Conservation (phyloP, 64 coral and sea anemone species). For the Porites australiensis region DNA sequence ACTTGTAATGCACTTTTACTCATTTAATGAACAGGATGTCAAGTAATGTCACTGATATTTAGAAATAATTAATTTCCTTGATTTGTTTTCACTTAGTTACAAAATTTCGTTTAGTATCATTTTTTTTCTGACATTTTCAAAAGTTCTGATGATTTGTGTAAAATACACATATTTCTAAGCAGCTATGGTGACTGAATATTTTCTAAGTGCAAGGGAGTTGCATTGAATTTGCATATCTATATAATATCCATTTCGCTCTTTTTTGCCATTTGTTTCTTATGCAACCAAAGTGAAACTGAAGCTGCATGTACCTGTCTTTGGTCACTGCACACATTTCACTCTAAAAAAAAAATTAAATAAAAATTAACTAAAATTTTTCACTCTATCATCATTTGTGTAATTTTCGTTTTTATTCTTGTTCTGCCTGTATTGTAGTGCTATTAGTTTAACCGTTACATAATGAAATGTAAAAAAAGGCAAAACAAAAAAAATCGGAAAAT, state of each 20-base stretch:
- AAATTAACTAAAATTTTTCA: not conserved
- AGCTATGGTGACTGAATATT: not conserved
- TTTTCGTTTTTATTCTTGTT: not conserved
- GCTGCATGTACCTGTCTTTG: not conserved
- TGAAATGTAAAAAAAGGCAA: not conserved
- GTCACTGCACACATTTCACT: not conserved
- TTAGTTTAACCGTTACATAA: not conserved
- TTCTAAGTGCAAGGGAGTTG: not conserved
- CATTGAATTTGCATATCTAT: not conserved
- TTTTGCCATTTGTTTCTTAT: not conserved
- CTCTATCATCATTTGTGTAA: not conserved
- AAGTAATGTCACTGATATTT: not conserved
- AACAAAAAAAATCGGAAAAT: not conserved
- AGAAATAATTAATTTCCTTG: not conserved
- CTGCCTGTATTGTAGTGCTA: not conserved
- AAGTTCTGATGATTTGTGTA: not conserved
- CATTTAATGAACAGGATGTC: not conserved
- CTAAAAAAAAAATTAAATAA: no score
- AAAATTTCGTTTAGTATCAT: not conserved
- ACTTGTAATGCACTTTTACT: not conserved
- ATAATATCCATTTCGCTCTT: not conserved
- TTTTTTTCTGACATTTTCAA: not conserved
- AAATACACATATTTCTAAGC: constrained; percentile 2
- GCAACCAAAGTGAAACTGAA: not conserved
- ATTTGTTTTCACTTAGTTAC: not conserved